Evolutionary conservation across 2,888 invertebrate species (phyloP).

Genomic region (Leptinotarsa haldemani): DNA sequence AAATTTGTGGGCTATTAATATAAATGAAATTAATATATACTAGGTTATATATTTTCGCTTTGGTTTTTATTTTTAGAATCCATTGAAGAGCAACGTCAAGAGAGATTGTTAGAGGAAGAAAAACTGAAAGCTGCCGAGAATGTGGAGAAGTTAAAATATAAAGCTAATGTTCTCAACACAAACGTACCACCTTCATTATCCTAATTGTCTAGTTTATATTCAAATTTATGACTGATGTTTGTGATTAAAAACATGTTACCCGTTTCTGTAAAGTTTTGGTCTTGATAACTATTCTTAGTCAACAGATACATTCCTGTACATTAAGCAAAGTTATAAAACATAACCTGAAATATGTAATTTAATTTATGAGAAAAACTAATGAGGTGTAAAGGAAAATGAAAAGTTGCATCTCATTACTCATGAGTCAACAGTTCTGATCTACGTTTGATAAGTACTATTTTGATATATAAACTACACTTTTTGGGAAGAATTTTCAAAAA

Average conservation of each 20-base stretch:
- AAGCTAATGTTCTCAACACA: constrained; percentile 74
- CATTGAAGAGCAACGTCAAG: constrained; percentile 79
- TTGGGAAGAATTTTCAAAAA: too few species aligned
- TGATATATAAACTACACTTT: too few species aligned
- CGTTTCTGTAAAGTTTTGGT: not conserved
- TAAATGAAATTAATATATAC: too few species aligned
- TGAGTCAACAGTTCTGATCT: too few species aligned
- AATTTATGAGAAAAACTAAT: too few species aligned
- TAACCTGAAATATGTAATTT: too few species aligned
- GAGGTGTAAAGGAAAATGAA: too few species aligned
- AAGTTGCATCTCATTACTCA: too few species aligned
- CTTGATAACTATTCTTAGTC: not conserved
- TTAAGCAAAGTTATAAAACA: too few species aligned
- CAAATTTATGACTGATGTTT: constrained; percentile 8
- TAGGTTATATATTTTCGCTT: too few species aligned
- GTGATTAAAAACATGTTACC: not conserved
- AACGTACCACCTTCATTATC: constrained; percentile 75
- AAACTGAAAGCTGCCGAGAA: constrained; percentile 70
- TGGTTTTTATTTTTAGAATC: constrained; percentile 69
- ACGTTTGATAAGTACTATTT: too few species aligned
- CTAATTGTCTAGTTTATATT: not conserved
- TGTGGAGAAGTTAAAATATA: constrained; percentile 77
- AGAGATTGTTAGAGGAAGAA: constrained; percentile 74
- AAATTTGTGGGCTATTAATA: too few species aligned
- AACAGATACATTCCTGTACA: not conserved